Conservation (phyloP, 2,888 invertebrate species). For the Cryptus armator region DNA sequence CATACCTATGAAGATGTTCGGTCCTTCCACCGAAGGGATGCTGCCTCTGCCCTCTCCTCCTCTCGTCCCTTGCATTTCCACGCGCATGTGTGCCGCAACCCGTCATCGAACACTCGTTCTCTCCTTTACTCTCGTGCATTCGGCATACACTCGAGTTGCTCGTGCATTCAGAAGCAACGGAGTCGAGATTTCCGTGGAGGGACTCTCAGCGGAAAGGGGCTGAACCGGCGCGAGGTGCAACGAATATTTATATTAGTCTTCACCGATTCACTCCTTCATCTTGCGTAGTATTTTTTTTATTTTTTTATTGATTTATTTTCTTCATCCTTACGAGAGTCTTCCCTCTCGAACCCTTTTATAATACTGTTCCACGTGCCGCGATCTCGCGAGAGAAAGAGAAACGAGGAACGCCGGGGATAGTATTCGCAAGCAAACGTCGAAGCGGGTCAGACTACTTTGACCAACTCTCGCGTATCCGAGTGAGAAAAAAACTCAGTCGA, state of each 20-base stretch:
- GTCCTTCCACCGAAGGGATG: slow-evolving; percentile 49
- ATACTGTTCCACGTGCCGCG: background rate
- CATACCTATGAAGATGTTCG: slow-evolving; percentile 71
- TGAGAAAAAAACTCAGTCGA: slow-evolving; percentile 41
- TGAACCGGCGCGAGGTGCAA: slow-evolving; percentile 25
- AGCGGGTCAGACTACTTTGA: slow-evolving; percentile 2
- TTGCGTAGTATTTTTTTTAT: background rate
- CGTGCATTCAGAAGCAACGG: slow-evolving; percentile 9
- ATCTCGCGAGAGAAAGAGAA: background rate
- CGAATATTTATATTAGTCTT: slow-evolving; percentile 48
- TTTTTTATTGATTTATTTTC: background rate
- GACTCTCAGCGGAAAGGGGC: background rate
- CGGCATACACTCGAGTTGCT: background rate
- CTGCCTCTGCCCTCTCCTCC: slow-evolving; percentile 28
- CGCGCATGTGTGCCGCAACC: slow-evolving; percentile 44
- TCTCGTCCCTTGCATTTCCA: slow-evolving; percentile 14
- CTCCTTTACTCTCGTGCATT: background rate
- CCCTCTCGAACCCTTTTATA: background rate
- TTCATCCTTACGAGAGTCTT: slow-evolving; percentile 2
- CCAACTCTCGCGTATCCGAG: background rate
- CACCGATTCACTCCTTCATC: slow-evolving; percentile 14
- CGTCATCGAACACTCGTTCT: slow-evolving; percentile 48
- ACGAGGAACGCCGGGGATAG: background rate
- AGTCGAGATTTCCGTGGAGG: slow-evolving; percentile 1
- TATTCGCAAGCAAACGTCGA: slow-evolving; percentile 4